These are phyloP conservation scores for Aplidium turbinatum DNA, from an alignment of 23 tunicate genomes.

Conservation along the genomic window DNA sequence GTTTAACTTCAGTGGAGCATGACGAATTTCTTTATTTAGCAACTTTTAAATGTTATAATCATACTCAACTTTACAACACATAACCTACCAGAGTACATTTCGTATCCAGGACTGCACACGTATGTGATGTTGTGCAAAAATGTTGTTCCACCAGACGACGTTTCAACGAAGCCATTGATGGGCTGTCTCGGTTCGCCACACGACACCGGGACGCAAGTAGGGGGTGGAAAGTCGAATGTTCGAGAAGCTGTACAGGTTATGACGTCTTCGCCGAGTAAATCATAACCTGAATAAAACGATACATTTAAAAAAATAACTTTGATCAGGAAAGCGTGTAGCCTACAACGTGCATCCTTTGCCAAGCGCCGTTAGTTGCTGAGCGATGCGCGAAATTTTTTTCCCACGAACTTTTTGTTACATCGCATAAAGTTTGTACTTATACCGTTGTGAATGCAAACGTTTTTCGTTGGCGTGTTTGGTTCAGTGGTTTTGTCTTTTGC, in stretches of 20 bases:
- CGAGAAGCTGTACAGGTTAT: slow-evolving; percentile 41
- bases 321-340: no score
- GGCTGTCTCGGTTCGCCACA: slow-evolving; percentile 38
- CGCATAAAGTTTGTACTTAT: neutral
- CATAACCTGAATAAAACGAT: slow-evolving; percentile 33
- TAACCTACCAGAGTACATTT: slow-evolving; percentile 27
- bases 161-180: slow-evolving; percentile 23
- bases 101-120: slow-evolving; percentile 65
- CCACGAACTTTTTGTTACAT: no score
- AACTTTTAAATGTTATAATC: no score
- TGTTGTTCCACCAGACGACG: slow-evolving; percentile 23
- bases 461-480: neutral
- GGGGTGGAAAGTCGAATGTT: slow-evolving; percentile 39
- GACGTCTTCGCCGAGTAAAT: slow-evolving; percentile 26
- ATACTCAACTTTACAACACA: no score
- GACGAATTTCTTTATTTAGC: no score
- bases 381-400: no score
- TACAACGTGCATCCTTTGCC: no score
- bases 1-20: no score
- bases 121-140: slow-evolving; percentile 55
- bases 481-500: no score
- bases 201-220: slow-evolving; percentile 50
- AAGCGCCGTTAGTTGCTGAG: no score
- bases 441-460: neutral
- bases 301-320: neutral